Evolutionary conservation across 2,113 vertebrate genomes (phyloP).

Genomic region (Salvator merianae): DNA sequence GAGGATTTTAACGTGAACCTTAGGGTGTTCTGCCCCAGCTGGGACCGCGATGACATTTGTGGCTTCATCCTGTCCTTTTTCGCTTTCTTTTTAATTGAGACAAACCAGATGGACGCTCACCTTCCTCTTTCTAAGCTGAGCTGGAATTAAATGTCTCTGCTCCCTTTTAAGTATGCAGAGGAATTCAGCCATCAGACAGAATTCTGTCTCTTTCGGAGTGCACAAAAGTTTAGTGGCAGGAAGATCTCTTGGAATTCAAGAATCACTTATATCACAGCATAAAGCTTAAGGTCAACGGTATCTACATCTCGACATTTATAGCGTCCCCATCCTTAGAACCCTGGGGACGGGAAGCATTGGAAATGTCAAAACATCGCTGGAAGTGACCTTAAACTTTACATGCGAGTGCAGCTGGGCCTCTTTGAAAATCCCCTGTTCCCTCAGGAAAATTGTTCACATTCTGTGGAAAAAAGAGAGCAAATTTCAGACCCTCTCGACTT

Average conservation of each 20-base stretch:
- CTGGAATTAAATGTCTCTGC: not conserved
- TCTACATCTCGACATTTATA: slow-evolving; percentile 56
- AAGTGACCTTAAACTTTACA: slow-evolving; percentile 76
- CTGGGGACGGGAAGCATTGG: slow-evolving; percentile 30
- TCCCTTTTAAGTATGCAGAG: not conserved
- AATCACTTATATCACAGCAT: slow-evolving; percentile 31
- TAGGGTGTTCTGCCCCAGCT: too few relatives aligned
- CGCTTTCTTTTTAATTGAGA: too few relatives aligned
- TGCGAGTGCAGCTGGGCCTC: slow-evolving; percentile 40
- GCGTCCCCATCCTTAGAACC: slow-evolving; percentile 47
- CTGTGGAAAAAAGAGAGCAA: slow-evolving; percentile 46
- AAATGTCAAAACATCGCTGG: slow-evolving; percentile 75
- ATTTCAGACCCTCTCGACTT: slow-evolving; percentile 47
- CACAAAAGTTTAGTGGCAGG: not conserved
- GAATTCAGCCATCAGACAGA: not conserved
- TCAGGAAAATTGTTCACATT: slow-evolving; percentile 58
- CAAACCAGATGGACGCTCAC: not conserved
- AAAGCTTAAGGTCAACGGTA: slow-evolving; percentile 70
- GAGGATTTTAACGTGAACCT: too few relatives aligned
- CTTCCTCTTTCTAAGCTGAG: slow-evolving; percentile 18
- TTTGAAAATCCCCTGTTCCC: slow-evolving; percentile 40
- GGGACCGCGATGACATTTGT: not conserved
- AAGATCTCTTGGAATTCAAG: slow-evolving; percentile 24
- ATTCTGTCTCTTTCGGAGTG: not conserved
- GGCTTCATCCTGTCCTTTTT: not conserved